Percentiles rank a stretch among this genome's conserved stretches.
phyloP scores from a whole-genome alignment of 2,113 vertebrate genomes.

The Candoia aspera region DNA sequence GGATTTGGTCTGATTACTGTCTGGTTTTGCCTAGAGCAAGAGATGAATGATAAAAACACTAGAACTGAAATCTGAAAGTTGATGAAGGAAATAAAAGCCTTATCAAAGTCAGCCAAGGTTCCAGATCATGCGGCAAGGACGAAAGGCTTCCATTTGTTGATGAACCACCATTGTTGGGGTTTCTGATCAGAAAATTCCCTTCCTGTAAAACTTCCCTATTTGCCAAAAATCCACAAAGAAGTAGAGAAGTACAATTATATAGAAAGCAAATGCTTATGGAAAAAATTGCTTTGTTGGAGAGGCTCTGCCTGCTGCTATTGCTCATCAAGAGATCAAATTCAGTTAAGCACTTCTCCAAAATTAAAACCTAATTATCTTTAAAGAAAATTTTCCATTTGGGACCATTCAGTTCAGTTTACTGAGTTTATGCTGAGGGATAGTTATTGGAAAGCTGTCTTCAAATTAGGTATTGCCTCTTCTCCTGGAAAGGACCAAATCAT shows the following conservation, averaged over 20 bases:
- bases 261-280: slow-evolving; percentile 59
- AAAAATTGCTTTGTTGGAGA: slow-evolving; percentile 26
- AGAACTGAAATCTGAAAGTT: neutral
- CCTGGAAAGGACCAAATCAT: slow-evolving; percentile 11
- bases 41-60: neutral
- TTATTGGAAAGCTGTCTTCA: neutral
- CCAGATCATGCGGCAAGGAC: too few species aligned
- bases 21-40: neutral
- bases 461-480: neutral
- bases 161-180: neutral
- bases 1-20: neutral
- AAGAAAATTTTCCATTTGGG: neutral
- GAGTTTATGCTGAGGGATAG: slow-evolving; percentile 10
- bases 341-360: slow-evolving; percentile 23
- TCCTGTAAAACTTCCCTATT: neutral
- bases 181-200: neutral
- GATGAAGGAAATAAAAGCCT: neutral
- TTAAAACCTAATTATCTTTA: slow-evolving; percentile 18
- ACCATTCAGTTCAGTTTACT: neutral
- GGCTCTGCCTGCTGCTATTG: neutral
- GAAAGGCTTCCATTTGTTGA: too few species aligned
- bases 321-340: neutral
- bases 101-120: neutral
- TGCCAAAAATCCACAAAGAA: neutral
- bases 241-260: neutral